Base-by-base conservation (phyloP, 2,113 vertebrate species). In the Cryptoleucopteryx plumbea region DNA sequence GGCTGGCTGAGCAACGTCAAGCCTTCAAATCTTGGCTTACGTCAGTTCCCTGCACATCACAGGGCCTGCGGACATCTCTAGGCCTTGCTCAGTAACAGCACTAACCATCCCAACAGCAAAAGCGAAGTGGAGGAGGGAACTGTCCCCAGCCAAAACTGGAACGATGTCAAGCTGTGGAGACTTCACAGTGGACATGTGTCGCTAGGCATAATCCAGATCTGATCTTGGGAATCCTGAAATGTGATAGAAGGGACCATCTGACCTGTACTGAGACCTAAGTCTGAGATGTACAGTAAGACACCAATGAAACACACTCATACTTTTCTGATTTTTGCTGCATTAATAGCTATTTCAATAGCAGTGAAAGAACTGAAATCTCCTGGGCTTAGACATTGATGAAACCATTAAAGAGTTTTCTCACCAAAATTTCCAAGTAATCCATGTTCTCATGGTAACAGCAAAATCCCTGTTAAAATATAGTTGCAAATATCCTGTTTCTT, bases 401-500 rank as follows among this genome's bases (percentile, higher is more conserved):
- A 96, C 87, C 73, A 86, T 96, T 97, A 86, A 95, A 92, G 83
- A 56, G 63, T 94, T 97, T 97, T 97, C 97, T 97, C 95, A 95
- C 93, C 20, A 4, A 94, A 94, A 94, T 97, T 94, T 95, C 91
- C 58, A 50, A 92, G 94, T 97, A 96, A 97, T 96, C 96, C 95
- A 19, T 31, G 97, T 94, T 97, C 96, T 97, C 97, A 96, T 96
- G 96, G 93, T 96, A 96, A 96, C 85, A 89, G 89, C 77, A 96
- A 96, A 97, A 94, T 78, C 93, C 91, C 92, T 94, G 91, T 86
- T 96, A 95, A 97, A 96, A 95, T 96, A 95, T 48, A 95, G 94
- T 92, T 96, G 93, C 94, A 97, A 97, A 97, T 94, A 97, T 98
- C 95, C 96, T 92, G 86, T 97, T 97, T 97, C 97, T 94, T 97